Conservation (phyloP, 2,888 invertebrate species). For the Eutolmus rufibarbis region DNA sequence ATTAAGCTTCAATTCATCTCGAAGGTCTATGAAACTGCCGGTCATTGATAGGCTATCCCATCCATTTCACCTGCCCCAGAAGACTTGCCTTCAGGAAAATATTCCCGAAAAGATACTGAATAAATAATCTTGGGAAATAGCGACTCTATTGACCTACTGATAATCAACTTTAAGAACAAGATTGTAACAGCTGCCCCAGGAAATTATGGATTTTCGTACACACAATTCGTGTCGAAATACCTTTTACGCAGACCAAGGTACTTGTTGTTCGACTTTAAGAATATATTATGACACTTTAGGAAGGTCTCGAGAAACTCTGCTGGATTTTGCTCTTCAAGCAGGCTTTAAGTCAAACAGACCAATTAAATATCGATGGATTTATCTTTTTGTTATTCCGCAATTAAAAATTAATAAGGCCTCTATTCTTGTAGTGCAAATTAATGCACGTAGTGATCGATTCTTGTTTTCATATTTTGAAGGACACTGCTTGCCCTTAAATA, state of each 20-base stretch:
- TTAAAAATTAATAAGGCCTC: neutral
- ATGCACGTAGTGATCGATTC: neutral
- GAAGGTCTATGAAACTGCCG: neutral
- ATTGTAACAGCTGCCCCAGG: neutral
- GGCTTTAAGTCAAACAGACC: neutral
- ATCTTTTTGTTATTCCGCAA: neutral
- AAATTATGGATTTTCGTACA: neutral
- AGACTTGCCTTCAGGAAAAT: neutral
- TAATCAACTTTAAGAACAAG: neutral
- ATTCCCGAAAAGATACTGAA: neutral
- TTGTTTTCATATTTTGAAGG: neutral
- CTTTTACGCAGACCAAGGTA: neutral
- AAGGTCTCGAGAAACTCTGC: neutral
- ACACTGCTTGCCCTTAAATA: neutral
- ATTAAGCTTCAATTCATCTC: neutral
- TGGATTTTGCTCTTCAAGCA: neutral
- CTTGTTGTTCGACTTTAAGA: neutral
- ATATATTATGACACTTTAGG: neutral
- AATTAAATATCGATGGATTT: neutral
- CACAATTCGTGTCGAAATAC: neutral
- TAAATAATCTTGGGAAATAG: neutral
- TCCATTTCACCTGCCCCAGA: neutral
- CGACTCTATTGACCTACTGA: neutral
- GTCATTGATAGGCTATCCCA: neutral
- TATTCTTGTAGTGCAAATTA: neutral